phyloP scores from a whole-genome alignment of 2,113 vertebrate species.

The Salvelinus namaycush region DNA sequence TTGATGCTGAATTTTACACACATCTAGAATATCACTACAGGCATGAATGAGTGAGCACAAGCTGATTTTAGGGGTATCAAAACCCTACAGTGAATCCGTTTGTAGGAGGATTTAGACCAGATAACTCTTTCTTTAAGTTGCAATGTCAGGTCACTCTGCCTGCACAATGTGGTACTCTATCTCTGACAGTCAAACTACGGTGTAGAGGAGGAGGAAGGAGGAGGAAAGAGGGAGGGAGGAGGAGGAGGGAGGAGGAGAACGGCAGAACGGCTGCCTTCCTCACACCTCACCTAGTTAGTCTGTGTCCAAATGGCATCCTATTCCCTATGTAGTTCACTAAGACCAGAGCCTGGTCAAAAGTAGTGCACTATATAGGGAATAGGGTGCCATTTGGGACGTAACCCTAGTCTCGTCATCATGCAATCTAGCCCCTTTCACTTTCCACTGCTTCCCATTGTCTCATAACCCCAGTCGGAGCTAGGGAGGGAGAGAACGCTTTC shows the following conservation, averaged over 20 bases:
- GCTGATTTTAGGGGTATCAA: background rate
- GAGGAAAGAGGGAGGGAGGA: no score
- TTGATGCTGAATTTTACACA: background rate
- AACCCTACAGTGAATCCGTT: background rate
- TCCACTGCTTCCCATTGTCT: slow-evolving; percentile 40
- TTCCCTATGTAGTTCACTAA: no score
- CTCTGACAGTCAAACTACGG: slow-evolving; percentile 60
- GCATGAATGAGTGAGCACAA: background rate
- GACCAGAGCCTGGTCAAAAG: no score
- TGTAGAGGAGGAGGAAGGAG: background rate
- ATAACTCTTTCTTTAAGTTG: slow-evolving; percentile 17
- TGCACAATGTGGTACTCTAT: slow-evolving; percentile 14
- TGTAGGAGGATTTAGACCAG: slow-evolving; percentile 16
- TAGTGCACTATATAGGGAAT: no score
- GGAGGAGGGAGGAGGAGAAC: slow-evolving; percentile 16
- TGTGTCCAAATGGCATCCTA: slow-evolving; percentile 24
- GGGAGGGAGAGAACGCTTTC: slow-evolving; percentile 7
- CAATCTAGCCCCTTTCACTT: slow-evolving; percentile 37
- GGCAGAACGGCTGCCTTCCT: slow-evolving; percentile 32
- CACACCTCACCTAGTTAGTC: slow-evolving; percentile 46
- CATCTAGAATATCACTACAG: background rate
- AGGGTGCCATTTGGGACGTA: no score
- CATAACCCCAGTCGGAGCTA: slow-evolving; percentile 11
- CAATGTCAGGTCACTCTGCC: slow-evolving; percentile 28
- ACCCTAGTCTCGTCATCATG: no score